A percentile compares a stretch with the other conserved stretches of the same genome.
phyloP scores from a whole-genome alignment of 2,113 vertebrate species.

The Lasiurus borealis region DNA sequence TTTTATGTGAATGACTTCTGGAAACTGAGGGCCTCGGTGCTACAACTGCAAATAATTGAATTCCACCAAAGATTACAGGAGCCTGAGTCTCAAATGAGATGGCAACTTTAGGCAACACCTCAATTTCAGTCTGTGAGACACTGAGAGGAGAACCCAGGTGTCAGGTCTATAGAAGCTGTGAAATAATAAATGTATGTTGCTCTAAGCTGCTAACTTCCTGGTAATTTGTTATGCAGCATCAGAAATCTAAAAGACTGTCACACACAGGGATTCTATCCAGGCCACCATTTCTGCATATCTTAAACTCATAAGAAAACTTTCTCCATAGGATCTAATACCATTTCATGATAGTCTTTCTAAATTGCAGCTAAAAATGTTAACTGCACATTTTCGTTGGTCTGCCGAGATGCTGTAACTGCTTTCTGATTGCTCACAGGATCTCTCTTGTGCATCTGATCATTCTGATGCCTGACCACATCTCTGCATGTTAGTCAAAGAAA shows the following conservation, averaged over 20 bases:
- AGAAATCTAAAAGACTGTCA: neutral
- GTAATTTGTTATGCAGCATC: neutral
- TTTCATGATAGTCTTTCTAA: constrained; percentile 27
- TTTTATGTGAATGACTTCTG: neutral
- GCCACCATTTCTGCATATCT: neutral
- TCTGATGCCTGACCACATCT: neutral
- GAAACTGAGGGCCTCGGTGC: neutral
- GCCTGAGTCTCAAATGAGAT: neutral
- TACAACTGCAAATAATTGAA: neutral
- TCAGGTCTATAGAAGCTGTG: neutral
- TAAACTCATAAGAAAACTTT: constrained; percentile 38
- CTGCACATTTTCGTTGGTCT: neutral
- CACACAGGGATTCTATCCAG: neutral
- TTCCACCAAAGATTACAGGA: neutral
- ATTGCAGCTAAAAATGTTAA: neutral
- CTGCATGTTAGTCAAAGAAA: constrained; percentile 20
- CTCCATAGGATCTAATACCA: neutral
- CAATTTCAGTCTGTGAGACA: neutral
- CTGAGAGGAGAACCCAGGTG: no score
- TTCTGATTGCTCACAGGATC: neutral
- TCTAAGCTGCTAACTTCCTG: neutral
- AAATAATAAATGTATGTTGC: neutral
- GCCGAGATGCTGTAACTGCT: neutral
- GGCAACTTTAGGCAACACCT: neutral
- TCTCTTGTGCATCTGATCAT: neutral